These are phyloP conservation scores for Eleginops maclovinus DNA, from an alignment of 2,113 vertebrate species.

Conservation along the genomic window DNA sequence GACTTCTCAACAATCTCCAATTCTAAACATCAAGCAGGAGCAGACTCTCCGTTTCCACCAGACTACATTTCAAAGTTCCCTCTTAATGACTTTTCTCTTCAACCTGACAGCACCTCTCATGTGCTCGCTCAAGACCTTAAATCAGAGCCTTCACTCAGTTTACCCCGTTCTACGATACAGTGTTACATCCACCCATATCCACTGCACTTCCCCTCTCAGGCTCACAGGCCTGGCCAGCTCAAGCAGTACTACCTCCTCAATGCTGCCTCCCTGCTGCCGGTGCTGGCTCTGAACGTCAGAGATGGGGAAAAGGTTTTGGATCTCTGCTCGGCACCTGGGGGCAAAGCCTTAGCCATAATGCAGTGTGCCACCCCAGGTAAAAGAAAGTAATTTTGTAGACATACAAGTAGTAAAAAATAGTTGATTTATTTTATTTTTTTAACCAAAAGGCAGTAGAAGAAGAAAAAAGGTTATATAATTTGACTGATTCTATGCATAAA, in stretches of 20 bases:
- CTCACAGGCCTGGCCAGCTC: conserved; percentile 86
- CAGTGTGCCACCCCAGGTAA: conserved; percentile 91
- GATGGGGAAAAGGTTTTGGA: conserved; percentile 92
- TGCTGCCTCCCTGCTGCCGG: conserved; percentile 92
- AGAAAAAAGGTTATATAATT: not conserved
- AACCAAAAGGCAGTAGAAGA: not conserved
- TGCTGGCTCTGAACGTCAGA: conserved; percentile 88
- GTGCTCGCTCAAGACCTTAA: conserved; percentile 31
- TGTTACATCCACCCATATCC: conserved; percentile 86
- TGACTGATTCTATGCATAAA: not conserved
- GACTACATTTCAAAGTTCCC: conserved; percentile 5
- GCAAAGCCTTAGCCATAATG: conserved; percentile 91
- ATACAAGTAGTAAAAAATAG: not conserved
- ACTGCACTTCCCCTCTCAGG: conserved; percentile 86
- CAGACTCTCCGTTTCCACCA: conserved; percentile 18
- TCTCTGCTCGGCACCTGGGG: conserved; percentile 95
- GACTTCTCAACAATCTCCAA: conserved; percentile 4
- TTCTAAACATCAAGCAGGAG: conserved; percentile 36
- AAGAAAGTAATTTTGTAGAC: not conserved
- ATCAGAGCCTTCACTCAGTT: conserved; percentile 21
- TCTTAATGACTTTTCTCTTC: conserved; percentile 19
- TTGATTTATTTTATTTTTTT: not conserved
- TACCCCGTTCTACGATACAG: conserved; percentile 73
- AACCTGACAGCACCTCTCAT: conserved; percentile 31
- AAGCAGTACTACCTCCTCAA: conserved; percentile 95